Conservation (phyloP, 53 echinoderm and acorn worm genomes). For the Holothuria scabra region DNA sequence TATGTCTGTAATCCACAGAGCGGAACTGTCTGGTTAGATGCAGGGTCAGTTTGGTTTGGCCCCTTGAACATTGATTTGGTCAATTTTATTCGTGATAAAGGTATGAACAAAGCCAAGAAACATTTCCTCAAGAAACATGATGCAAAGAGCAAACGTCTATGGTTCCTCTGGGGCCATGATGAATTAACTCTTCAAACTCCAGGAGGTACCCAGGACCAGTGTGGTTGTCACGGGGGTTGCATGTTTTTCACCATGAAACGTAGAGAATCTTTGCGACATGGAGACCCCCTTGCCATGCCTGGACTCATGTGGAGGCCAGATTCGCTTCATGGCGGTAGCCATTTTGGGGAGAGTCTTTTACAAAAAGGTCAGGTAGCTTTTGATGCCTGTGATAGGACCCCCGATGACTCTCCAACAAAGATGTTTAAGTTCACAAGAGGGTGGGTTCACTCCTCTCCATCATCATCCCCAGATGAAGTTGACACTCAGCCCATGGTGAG, state of each 20-base stretch:
- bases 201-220: constrained; percentile 47
- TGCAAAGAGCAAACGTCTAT: constrained; percentile 69
- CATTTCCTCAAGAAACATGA: constrained; percentile 88
- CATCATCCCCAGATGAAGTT: constrained; percentile 58
- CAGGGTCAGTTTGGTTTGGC: constrained; percentile 74
- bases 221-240: constrained; percentile 96
- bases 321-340: constrained; percentile 61
- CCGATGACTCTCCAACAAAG: constrained; percentile 82
- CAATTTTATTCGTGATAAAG: constrained; percentile 58
- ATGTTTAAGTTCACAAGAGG: constrained; percentile 94
- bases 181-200: constrained; percentile 19
- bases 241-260: constrained; percentile 77
- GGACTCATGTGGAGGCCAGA: constrained; percentile 44
- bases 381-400: constrained; percentile 84
- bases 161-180: constrained; percentile 88
- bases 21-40: constrained; percentile 73
- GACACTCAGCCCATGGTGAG: neutral
- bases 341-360: constrained; percentile 90
- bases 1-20: constrained; percentile 64
- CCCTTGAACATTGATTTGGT: constrained; percentile 86
- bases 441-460: constrained; percentile 63
- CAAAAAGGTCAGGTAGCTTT: constrained; percentile 89
- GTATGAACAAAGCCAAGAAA: constrained; percentile 73
- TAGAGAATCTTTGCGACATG: constrained; percentile 41
- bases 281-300: constrained; percentile 19